Conservation (phyloP, 2,888 invertebrate species). For the Lomographa bimaculata region DNA sequence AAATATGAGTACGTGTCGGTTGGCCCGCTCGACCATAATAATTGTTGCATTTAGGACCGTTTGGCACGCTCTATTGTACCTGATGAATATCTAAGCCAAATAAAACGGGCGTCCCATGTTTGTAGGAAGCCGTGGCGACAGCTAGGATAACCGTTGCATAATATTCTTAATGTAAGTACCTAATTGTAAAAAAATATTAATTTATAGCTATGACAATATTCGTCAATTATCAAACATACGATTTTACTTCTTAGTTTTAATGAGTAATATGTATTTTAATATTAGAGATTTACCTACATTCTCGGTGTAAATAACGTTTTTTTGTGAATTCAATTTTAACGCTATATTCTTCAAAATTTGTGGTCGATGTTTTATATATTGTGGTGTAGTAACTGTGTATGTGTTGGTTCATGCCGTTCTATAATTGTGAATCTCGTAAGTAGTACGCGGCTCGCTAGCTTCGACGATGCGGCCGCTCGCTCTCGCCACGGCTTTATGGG, state of each 20-base stretch:
- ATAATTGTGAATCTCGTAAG: constrained; percentile 66
- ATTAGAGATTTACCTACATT: constrained; percentile 38
- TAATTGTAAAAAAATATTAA: constrained; percentile 50
- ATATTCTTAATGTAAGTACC: constrained; percentile 41
- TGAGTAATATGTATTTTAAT: constrained; percentile 38
- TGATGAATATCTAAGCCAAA: constrained; percentile 66
- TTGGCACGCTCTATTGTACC: constrained; percentile 72
- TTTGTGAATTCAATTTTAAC: constrained; percentile 35
- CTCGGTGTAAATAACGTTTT: constrained; percentile 50
- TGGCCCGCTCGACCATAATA: constrained; percentile 10
- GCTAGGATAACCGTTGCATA: constrained; percentile 43
- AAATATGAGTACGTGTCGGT: constrained; percentile 6
- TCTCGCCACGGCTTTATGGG: constrained; percentile 62
- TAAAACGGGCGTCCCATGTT: constrained; percentile 47
- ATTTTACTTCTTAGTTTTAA: constrained; percentile 50
- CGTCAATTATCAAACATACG: constrained; percentile 71
- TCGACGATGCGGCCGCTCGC: constrained; percentile 29
- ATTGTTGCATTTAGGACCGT: constrained; percentile 41
- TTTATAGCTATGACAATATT: constrained; percentile 70
- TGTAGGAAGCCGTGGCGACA: constrained; percentile 64
- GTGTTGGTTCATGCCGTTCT: constrained; percentile 55
- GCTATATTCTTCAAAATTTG: constrained; percentile 25
- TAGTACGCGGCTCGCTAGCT: constrained; percentile 37
- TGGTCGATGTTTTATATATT: constrained; percentile 40
- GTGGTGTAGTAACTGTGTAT: constrained; percentile 33